These are phyloP conservation scores for Crambe crambe DNA, from an alignment of 37 sponge, comb jelly and placozoan genomes.

Conservation along the genomic window DNA sequence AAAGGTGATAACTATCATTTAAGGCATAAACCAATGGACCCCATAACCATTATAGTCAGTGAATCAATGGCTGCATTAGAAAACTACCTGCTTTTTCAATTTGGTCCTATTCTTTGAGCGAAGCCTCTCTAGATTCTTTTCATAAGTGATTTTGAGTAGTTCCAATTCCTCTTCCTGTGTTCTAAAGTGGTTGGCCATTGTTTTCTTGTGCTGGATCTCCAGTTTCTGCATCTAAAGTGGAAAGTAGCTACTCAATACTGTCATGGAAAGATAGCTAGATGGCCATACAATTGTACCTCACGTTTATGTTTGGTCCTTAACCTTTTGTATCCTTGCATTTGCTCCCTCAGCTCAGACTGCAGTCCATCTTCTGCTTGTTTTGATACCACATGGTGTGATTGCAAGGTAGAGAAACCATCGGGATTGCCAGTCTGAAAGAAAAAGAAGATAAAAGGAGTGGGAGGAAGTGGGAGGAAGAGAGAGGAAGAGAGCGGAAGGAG, in stretches of 20 bases:
- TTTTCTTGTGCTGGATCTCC: slow-evolving; percentile 73
- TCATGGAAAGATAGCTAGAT: too few species aligned
- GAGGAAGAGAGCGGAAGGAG: background rate
- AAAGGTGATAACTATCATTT: background rate
- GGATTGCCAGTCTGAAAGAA: slow-evolving; percentile 22
- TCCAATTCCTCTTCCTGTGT: slow-evolving; percentile 87
- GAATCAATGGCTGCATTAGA: slow-evolving; percentile 22
- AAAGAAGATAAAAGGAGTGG: too few species aligned
- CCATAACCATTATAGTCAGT: too few species aligned
- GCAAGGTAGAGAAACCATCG: slow-evolving; percentile 88
- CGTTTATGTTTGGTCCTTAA: slow-evolving; percentile 91
- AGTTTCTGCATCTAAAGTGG: slow-evolving; percentile 77
- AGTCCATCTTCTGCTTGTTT: slow-evolving; percentile 83
- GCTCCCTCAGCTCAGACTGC: slow-evolving; percentile 90
- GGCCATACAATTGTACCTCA: slow-evolving; percentile 70
- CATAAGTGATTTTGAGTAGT: slow-evolving; percentile 59
- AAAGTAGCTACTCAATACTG: too few species aligned
- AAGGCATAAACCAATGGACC: too few species aligned
- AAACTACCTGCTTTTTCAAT: slow-evolving; percentile 74
- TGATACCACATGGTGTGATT: slow-evolving; percentile 84
- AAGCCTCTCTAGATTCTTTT: slow-evolving; percentile 82
- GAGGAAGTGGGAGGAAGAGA: too few species aligned
- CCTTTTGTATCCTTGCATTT: slow-evolving; percentile 95
- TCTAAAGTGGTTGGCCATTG: slow-evolving; percentile 59
- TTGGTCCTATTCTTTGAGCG: slow-evolving; percentile 67